Evolutionary conservation across 2,888 invertebrate species (phyloP), one percentile per base, ranked within the genome.

Genomic region (Heliconius charithonia): DNA sequence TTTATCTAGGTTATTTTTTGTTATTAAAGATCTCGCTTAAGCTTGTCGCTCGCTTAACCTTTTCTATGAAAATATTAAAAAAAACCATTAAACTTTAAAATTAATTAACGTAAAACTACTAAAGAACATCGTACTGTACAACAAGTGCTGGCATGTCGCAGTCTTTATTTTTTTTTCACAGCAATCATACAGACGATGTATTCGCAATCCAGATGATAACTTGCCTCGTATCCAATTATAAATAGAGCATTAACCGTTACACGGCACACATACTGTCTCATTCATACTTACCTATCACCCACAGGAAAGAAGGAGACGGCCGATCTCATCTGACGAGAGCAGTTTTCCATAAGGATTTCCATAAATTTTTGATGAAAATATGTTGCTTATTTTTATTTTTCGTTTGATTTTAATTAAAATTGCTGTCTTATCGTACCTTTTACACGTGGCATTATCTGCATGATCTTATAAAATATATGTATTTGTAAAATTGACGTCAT

Each of bases 171-270:
- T 51, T n/a, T 37, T 71, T 74, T 41, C 19, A 41, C 22, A 63
- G 59, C 74, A 41, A 63, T 41, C 41, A 45, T 27, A 62, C 25
- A 74, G 62, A 41, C 63, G 51, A 81, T 71, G 87, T 85, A 87
- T 81, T 83, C 78, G 80, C 82, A 80, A 86, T 89, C 87, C 89
- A 90, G 89, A 89, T 90, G 80, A 88, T 86, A 87, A 88, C 87
- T 85, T 86, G 87, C 89, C 88, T 90, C 87, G 86, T 85, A 80
- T 87, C 88, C 88, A 91, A 91, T 92, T 93, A 93, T 92, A 91
- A 91, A 91, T 90, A 93, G 89, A 86, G 87, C 89, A 90, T 92
- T 91, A 91, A 88, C 92, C 89, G 91, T 92, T 92, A 91, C 86
- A 59, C 80, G 75, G 77, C 81, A 78, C 75, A 77, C 81, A 77